Conservation (phyloP, 2,888 invertebrate species). For the Cerastis rubricosa region DNA sequence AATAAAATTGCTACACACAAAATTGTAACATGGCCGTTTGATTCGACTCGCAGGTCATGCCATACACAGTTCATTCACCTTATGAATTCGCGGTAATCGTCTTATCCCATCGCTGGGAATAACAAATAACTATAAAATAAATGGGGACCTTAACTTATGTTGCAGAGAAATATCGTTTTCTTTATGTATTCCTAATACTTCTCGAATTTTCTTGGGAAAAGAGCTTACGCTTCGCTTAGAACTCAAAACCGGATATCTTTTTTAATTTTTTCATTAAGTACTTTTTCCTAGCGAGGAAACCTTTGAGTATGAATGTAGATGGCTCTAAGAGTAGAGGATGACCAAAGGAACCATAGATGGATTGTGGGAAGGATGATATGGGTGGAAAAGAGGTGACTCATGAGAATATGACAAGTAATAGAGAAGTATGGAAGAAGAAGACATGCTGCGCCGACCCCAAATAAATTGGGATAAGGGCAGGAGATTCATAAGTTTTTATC, state of each 20-base stretch:
- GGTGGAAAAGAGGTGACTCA: no score
- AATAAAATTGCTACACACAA: slow-evolving; percentile 18
- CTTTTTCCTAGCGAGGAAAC: no score
- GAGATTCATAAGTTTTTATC: no score
- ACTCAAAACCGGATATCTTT: background rate
- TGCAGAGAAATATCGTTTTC: slow-evolving; percentile 3
- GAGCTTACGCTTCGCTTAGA: background rate
- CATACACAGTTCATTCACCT: slow-evolving; percentile 46
- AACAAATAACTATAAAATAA: slow-evolving; percentile 52
- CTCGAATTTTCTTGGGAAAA: background rate
- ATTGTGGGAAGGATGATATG: no score
- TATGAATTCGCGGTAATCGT: slow-evolving; percentile 48
- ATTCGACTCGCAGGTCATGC: slow-evolving; percentile 43
- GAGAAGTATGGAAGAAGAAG: no score
- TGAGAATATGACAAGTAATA: no score
- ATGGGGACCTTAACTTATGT: slow-evolving; percentile 24
- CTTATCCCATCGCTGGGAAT: slow-evolving; percentile 52
- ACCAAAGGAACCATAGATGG: no score
- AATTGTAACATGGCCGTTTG: slow-evolving; percentile 23
- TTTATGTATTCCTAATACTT: slow-evolving; percentile 35
- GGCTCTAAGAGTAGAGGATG: no score
- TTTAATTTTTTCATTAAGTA: no score
- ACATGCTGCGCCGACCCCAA: no score
- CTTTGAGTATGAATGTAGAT: no score
- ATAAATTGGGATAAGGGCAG: no score